phyloP scores from a whole-genome alignment of 2,113 vertebrate species.

The Polypterus senegalus region DNA sequence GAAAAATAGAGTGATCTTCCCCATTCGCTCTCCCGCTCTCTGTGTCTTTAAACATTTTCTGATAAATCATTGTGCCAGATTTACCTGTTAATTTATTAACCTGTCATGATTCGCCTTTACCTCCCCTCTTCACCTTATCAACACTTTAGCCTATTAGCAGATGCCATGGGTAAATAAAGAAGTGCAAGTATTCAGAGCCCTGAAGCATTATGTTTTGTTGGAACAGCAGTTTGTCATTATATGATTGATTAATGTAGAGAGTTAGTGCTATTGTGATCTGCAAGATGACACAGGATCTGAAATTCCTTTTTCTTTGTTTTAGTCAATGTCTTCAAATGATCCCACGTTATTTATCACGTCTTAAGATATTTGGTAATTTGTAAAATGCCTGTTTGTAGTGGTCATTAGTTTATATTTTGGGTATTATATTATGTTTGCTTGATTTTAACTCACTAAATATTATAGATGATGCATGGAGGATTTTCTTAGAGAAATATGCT shows the following conservation, averaged over 20 bases:
- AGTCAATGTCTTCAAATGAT: constrained; percentile 15
- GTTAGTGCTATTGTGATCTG: constrained; percentile 38
- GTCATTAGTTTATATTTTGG: no score
- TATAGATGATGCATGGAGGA: no score
- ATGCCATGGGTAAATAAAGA: constrained; percentile 12
- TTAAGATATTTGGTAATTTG: no score
- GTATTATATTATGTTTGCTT: no score
- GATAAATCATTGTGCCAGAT: constrained; percentile 20
- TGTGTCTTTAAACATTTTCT: background rate
- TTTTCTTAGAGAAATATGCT: no score
- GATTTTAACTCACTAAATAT: no score
- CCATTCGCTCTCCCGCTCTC: no score
- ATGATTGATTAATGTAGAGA: constrained; percentile 46
- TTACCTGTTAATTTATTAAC: constrained; percentile 22
- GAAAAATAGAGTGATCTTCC: background rate
- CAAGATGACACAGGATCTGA: constrained; percentile 38
- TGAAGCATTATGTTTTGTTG: constrained; percentile 39
- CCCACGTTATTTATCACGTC: constrained; percentile 9
- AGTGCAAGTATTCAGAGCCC: constrained; percentile 18
- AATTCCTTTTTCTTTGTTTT: constrained; percentile 18
- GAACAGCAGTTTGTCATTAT: constrained; percentile 42
- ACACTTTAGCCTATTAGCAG: constrained; percentile 19
- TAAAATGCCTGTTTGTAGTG: no score
- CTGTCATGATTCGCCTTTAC: constrained; percentile 9
- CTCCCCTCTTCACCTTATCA: constrained; percentile 20